Base-by-base conservation (phyloP, 2,797 vertebrate species). In the Numenius phaeopus region DNA sequence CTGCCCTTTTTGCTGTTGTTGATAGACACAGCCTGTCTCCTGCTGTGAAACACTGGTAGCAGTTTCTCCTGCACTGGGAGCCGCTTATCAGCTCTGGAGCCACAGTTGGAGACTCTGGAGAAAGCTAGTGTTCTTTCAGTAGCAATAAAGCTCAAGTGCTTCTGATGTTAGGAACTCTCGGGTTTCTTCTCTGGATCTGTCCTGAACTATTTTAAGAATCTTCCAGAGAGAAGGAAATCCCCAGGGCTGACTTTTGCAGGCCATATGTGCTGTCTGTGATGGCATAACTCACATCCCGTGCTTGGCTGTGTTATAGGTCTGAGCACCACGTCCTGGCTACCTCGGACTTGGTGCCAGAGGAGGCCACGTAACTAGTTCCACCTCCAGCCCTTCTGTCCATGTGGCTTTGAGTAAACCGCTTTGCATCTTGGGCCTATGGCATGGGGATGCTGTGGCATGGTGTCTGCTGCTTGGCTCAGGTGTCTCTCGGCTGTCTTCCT, bases 151-250 rank as follows among this genome's bases (percentile, higher is more conserved):
- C 83, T 82, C 40, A 39, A 32, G 27, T 81, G 66, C 49, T 75
- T 91, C 72, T 83, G 30, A 34, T 83, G 24, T 65, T 85, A 77
- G 44, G 30, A 80, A 40, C 52, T 87, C 30, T 50, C 2, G 0
- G 21, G 7, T 55, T 94, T 94, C 76, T 94, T 87, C 40, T 49
- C 64, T 94, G 52, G 9, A 44, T 80, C 69, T 75, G 9, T 80
- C 54, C 44, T 89, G 64, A 66, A 32, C 75, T 92, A 42, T 87
- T 89, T 87, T 92, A 91, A 80, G 75, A 96, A 46, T 78, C 30
- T 21, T 67, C 21, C n/a, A 55, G 57, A 66, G 78, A 72, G 49
- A 55, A 88, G n/a, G 65, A 83, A 34, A 54, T 89, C 54, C 34
- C 57, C 2, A 1, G 42, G 69, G 15, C 54, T 94, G 59, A 62